Conservation (phyloP, 2,797 vertebrate genomes). For the Sitta carolinensis region DNA sequence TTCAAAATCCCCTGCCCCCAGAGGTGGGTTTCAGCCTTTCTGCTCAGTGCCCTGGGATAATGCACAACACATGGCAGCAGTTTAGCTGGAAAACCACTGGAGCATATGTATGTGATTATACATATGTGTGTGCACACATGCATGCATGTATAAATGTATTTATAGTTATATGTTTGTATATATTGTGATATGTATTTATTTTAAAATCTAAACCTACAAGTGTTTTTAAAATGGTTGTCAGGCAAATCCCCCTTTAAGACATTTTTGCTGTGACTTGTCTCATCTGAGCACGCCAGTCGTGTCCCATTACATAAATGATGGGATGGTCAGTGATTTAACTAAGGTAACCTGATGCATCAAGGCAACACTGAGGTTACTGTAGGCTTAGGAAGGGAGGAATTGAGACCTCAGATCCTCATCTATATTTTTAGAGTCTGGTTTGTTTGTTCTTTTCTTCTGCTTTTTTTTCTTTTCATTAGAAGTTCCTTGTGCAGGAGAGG, state of each 20-base stretch:
- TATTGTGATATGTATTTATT: neutral
- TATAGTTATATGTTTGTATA: neutral
- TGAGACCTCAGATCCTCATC: neutral
- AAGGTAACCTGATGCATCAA: neutral
- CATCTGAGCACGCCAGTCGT: neutral
- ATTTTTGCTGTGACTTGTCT: conserved; percentile 8
- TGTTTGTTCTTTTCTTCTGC: neutral
- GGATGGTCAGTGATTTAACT: neutral
- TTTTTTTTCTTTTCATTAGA: neutral
- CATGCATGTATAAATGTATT: neutral
- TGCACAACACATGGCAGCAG: neutral
- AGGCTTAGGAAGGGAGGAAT: neutral
- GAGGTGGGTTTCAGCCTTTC: neutral
- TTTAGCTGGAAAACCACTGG: conserved; percentile 29
- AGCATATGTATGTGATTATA: conserved; percentile 16
- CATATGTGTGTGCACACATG: neutral
- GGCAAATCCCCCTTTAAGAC: neutral
- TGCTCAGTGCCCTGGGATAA: neutral
- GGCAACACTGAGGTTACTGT: neutral
- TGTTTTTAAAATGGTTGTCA: neutral
- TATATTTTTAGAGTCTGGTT: neutral
- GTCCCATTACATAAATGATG: neutral
- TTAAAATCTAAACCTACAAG: neutral
- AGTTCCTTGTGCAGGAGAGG: neutral
- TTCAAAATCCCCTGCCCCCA: neutral